Evolutionary conservation across 64 coral and sea anemone species (phyloP).

Genomic region (Anthopleura sola): DNA sequence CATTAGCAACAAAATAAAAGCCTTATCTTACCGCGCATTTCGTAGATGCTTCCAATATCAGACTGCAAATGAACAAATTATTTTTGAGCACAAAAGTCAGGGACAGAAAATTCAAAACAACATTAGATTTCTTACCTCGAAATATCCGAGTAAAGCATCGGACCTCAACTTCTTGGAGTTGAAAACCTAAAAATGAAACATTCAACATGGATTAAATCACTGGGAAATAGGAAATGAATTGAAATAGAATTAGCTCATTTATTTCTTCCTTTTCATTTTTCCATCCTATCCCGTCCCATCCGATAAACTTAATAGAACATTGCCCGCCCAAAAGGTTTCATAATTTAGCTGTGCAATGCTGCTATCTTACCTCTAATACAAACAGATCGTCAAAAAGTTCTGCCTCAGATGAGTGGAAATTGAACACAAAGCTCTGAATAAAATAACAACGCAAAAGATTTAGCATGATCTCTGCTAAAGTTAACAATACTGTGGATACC

Average conservation of each 20-base stretch:
- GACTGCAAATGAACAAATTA: conserved; percentile 35
- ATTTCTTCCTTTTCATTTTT: no score
- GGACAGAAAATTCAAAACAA: not conserved
- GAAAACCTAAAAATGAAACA: conserved; percentile 40
- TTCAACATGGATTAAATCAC: no score
- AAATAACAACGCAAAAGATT: not conserved
- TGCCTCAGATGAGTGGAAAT: conserved; percentile 39
- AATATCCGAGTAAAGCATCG: conserved; percentile 66
- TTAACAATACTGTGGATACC: no score
- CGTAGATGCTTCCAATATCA: conserved; percentile 82
- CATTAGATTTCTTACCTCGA: conserved; percentile 46
- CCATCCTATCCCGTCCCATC: no score
- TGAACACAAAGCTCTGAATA: conserved; percentile 49
- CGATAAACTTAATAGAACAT: no score
- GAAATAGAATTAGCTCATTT: no score
- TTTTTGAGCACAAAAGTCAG: not conserved
- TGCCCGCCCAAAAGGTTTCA: no score
- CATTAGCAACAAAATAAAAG: not conserved
- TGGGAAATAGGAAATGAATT: no score
- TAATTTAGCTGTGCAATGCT: no score
- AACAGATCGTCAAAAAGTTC: conserved; percentile 59
- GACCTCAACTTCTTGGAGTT: conserved; percentile 72
- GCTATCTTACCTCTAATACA: conserved; percentile 37
- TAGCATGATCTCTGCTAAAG: not conserved
- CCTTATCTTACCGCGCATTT: conserved; percentile 68